Evolutionary conservation across 2,113 vertebrate species (phyloP).

Genomic region (Nibea albiflora): DNA sequence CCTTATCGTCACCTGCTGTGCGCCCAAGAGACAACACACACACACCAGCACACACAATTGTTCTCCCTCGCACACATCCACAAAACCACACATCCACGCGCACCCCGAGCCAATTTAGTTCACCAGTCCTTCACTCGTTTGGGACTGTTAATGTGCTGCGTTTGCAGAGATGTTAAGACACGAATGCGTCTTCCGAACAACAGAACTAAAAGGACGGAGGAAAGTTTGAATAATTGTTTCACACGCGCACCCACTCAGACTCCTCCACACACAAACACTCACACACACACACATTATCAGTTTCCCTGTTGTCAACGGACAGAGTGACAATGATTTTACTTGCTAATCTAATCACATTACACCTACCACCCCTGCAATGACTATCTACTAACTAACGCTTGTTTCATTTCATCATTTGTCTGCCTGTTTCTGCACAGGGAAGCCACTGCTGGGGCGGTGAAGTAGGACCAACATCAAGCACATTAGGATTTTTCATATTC

Average conservation of each 20-base stretch:
- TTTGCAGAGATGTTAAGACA: constrained; percentile 1
- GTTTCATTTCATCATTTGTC: constrained; percentile 10
- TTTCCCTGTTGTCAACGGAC: constrained; percentile 9
- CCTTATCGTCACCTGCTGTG: constrained; percentile 77
- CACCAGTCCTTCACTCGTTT: constrained; percentile 36
- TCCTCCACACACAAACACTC: neutral
- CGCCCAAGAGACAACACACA: constrained; percentile 32
- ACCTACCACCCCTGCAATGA: constrained; percentile 25
- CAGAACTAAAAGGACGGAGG: constrained; percentile 2
- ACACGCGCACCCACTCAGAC: constrained; percentile 28
- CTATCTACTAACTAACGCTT: neutral
- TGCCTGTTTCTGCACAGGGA: constrained; percentile 6
- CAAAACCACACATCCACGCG: constrained; percentile 54
- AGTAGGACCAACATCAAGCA: constrained; percentile 43
- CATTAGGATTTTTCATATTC: constrained; percentile 61
- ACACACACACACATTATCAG: neutral
- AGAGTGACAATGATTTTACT: constrained; percentile 19
- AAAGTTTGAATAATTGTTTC: constrained; percentile 24
- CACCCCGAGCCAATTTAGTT: constrained; percentile 53
- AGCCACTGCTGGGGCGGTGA: neutral
- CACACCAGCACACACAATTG: constrained; percentile 40
- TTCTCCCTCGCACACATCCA: constrained; percentile 36
- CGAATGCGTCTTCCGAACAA: neutral
- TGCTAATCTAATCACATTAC: constrained; percentile 42
- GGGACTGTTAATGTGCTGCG: constrained; percentile 19